These are phyloP conservation scores for Elgaria multicarinata DNA, from an alignment of 2,113 vertebrate species.

Conservation along the genomic window DNA sequence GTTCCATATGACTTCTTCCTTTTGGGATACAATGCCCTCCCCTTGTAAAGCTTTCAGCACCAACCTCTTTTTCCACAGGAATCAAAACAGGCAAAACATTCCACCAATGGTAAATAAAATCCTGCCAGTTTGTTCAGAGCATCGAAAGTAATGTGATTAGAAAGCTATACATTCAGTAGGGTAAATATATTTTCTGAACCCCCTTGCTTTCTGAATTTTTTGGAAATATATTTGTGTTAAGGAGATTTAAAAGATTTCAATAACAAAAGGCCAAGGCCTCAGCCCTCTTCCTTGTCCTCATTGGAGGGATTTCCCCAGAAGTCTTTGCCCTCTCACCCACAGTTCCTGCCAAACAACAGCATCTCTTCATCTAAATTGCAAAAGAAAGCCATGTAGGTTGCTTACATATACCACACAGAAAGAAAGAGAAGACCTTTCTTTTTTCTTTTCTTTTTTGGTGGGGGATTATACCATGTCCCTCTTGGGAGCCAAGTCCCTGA, in stretches of 20 bases:
- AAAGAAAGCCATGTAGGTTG: slow-evolving; percentile 4
- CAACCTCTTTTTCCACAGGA: slow-evolving; percentile 16
- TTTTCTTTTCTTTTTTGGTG: slow-evolving; percentile 38
- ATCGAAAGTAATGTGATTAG: background rate
- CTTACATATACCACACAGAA: slow-evolving; percentile 22
- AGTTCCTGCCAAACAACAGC: slow-evolving; percentile 44
- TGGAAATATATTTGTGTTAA: slow-evolving; percentile 7
- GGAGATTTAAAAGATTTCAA: background rate
- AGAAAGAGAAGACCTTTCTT: slow-evolving; percentile 17
- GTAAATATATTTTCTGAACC: slow-evolving; percentile 35
- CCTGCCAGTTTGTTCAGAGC: background rate
- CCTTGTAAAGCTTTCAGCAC: background rate
- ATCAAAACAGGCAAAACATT: slow-evolving; percentile 17
- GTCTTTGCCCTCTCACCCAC: slow-evolving; percentile 17
- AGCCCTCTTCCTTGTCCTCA: background rate
- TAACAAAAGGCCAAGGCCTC: background rate
- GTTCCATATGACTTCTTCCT: slow-evolving; percentile 18
- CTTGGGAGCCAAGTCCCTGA: slow-evolving; percentile 39
- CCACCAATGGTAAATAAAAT: slow-evolving; percentile 5
- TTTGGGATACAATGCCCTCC: background rate
- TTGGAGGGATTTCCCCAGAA: background rate
- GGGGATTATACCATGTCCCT: slow-evolving; percentile 21
- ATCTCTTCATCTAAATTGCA: slow-evolving; percentile 29
- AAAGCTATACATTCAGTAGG: slow-evolving; percentile 24
- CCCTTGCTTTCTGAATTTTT: slow-evolving; percentile 21